Percentiles rank a stretch among this genome's conserved stretches.
These are phyloP conservation scores for Phodopus roborovskii DNA, from an alignment of 2,113 vertebrate species.

Conservation along the genomic window DNA sequence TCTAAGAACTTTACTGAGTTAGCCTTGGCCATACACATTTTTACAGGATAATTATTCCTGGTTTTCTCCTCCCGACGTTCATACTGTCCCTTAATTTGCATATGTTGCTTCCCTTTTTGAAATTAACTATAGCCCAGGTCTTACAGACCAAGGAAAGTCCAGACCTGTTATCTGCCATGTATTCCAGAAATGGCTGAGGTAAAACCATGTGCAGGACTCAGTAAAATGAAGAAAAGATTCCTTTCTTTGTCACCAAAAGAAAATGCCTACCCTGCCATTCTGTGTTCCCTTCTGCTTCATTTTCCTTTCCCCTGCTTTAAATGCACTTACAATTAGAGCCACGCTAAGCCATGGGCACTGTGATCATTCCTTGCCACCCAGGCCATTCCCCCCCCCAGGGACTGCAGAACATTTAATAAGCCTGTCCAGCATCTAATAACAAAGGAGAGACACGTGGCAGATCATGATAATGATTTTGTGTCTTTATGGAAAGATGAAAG, in stretches of 20 bases:
- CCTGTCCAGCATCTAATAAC: slow-evolving; percentile 36
- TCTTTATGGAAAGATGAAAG: slow-evolving; percentile 81
- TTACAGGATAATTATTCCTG: slow-evolving; percentile 16
- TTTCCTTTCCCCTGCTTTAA: slow-evolving; percentile 34
- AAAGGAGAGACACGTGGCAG: slow-evolving; percentile 71
- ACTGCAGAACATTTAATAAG: slow-evolving; percentile 47
- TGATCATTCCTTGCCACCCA: background rate
- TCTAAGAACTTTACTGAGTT: background rate
- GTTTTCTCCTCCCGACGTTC: slow-evolving; percentile 25
- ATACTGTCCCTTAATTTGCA: background rate
- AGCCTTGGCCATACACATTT: background rate
- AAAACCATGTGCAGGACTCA: slow-evolving; percentile 65
- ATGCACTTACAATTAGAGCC: background rate
- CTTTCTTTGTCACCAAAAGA: slow-evolving; percentile 78
- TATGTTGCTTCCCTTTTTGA: slow-evolving; percentile 62
- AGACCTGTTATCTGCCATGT: slow-evolving; percentile 50
- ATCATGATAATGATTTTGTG: slow-evolving; percentile 77
- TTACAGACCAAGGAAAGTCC: slow-evolving; percentile 31
- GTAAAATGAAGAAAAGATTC: slow-evolving; percentile 75
- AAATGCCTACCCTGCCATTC: slow-evolving; percentile 42
- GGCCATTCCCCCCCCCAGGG: slow-evolving; percentile 45
- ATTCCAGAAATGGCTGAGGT: slow-evolving; percentile 64
- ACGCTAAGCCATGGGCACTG: background rate
- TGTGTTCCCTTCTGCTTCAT: slow-evolving; percentile 26
- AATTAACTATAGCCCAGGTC: slow-evolving; percentile 62